Conservation (phyloP, 1,140 invertebrate species). For the Drosophila elegans region DNA sequence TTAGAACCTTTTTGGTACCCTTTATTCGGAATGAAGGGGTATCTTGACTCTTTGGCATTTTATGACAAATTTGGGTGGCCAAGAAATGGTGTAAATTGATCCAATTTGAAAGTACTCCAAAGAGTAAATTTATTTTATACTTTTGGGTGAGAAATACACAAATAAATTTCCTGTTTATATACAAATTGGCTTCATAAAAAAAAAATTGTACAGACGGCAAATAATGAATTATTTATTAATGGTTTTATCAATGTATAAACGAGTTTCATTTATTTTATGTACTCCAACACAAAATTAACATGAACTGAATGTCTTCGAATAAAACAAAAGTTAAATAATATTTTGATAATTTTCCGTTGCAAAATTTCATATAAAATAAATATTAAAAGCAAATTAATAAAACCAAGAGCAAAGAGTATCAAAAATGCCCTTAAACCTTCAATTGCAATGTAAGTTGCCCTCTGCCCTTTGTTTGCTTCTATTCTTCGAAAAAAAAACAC, state of each 20-base stretch:
- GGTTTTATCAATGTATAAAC: no score
- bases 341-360: not conserved
- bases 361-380: no score
- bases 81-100: not conserved
- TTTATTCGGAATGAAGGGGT: conserved; percentile 1
- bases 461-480: conserved; percentile 29
- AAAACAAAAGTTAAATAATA: not conserved
- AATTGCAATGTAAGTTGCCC: not conserved
- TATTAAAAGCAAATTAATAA: no score
- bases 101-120: not conserved
- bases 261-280: no score
- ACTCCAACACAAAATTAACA: no score
- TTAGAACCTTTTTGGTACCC: conserved; percentile 59
- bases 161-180: not conserved
- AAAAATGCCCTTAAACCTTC: no score
- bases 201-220: not conserved
- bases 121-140: not conserved
- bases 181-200: not conserved
- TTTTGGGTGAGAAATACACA: not conserved
- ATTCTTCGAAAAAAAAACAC: conserved; percentile 14
- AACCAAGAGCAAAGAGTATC: not conserved
- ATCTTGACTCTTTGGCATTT: not conserved
- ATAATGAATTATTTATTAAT: no score
- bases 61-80: not conserved
- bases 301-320: not conserved